Base-by-base conservation (phyloP, 2,797 vertebrate species). In the Chelidonichthys spinosus region DNA sequence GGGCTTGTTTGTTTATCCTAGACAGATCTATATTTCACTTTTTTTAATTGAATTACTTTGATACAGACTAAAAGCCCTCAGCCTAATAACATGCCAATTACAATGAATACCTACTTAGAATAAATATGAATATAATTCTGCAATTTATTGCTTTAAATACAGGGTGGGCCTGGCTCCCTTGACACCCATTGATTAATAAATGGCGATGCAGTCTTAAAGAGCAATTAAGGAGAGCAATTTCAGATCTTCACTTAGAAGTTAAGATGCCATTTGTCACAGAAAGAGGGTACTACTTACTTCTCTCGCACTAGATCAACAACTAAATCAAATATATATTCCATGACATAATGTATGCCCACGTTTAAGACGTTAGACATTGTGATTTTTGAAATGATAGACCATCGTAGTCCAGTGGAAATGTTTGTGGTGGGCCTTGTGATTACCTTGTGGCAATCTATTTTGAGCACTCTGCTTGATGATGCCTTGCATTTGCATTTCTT, bases 21-120 rank as follows among this genome's bases (percentile, higher is more conserved):
- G 95, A 93, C 91, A 96, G 96, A 98, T 97, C 97, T 97, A 98
- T 97, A 97, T 96, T 96, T 96, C 95, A 96, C 94, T 95, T 96
- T 94, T 58, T 98, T 97, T 97, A 97, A 98, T 97, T 97, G 93
- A 97, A 98, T 98, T 97, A 97, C 94, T 95, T 95, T 97, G 96
- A 96, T 96, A 96, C 93, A 93, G 95, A 96, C 96, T 99, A 98
- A 98, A 98, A 98, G 97, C 97, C 96, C 93, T 94, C 89, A 90
- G 94, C 96, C 96, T 97, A 97, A 96, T 96, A 96, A 95, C 95
- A 96, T 97, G 96, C 97, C 96, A 98, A 97, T 97, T 98, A 97
- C 95, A 97, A 97, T 96, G 96, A 95, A 95, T 95, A 96, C 96
- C 96, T 96, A 96, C 95, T 96, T 95, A 94, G 95, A 97, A 97